Evolutionary conservation across 2,113 vertebrate genomes (phyloP).

Genomic region (Strix uralensis): DNA sequence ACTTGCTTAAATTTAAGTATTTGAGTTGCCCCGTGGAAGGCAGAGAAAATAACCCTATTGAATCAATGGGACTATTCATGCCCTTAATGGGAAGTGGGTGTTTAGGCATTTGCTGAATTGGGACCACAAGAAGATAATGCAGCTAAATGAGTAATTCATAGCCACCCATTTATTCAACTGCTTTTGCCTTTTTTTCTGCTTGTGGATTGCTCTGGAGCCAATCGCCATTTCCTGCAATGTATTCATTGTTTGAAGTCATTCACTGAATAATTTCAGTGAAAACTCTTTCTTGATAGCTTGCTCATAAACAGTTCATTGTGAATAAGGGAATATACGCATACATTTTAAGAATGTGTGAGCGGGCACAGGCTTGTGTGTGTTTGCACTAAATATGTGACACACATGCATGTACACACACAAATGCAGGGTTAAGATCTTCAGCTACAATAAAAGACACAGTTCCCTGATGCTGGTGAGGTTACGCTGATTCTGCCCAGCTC

Average conservation of each 20-base stretch:
- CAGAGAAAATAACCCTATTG: constrained; percentile 61
- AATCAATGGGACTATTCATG: constrained; percentile 67
- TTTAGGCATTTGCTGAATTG: constrained; percentile 59
- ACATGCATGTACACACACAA: neutral
- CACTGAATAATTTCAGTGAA: constrained; percentile 68
- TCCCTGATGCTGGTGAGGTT: neutral
- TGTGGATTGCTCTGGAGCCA: constrained; percentile 55
- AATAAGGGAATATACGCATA: constrained; percentile 6
- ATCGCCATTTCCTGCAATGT: constrained; percentile 58
- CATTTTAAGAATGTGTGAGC: neutral
- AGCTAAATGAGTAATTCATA: constrained; percentile 65
- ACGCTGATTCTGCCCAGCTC: neutral
- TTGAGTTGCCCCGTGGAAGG: constrained; percentile 50
- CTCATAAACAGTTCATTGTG: constrained; percentile 50
- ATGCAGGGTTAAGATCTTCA: neutral
- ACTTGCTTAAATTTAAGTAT: constrained; percentile 63
- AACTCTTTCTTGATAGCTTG: constrained; percentile 58
- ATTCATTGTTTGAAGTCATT: constrained; percentile 66
- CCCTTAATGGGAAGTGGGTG: constrained; percentile 55
- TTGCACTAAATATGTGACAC: neutral
- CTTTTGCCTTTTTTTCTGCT: constrained; percentile 65
- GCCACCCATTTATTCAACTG: constrained; percentile 62
- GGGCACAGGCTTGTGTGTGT: neutral
- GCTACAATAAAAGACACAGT: neutral
- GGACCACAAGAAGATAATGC: constrained; percentile 58